These are phyloP conservation scores for Petroica traversi DNA, from an alignment of 2,113 vertebrate genomes.

Conservation along the genomic window DNA sequence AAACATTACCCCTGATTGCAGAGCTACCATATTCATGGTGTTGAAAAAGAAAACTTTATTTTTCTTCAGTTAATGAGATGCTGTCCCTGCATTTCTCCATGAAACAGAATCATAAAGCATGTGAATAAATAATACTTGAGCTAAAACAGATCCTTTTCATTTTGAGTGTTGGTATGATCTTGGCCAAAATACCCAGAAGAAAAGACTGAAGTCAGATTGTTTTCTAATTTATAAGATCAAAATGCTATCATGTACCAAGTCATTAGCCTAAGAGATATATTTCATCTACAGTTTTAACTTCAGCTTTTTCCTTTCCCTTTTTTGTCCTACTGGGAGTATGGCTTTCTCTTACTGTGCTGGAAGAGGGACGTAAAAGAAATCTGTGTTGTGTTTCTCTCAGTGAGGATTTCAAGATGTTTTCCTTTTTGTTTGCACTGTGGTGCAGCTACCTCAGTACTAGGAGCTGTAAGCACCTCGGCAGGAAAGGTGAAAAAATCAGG, in stretches of 20 bases:
- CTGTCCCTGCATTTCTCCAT: not conserved
- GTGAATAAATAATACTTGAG: conserved; percentile 1
- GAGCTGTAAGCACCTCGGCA: not conserved
- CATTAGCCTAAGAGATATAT: not conserved
- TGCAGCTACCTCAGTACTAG: not conserved
- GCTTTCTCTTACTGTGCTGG: not conserved
- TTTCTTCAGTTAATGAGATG: conserved; percentile 16
- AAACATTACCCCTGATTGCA: not conserved
- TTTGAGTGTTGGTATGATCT: not conserved
- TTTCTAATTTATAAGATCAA: conserved; percentile 34
- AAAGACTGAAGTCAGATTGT: conserved; percentile 21
- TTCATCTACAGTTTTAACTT: not conserved
- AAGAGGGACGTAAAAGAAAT: not conserved
- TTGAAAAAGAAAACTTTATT: conserved; percentile 6
- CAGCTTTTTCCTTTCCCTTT: not conserved
- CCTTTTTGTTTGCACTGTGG: not conserved
- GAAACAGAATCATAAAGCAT: conserved; percentile 35
- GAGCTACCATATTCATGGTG: not conserved
- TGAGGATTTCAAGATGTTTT: not conserved
- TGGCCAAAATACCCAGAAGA: conserved; percentile 16
- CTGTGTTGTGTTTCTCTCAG: not conserved
- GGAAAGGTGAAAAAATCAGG: not conserved
- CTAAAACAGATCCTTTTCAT: not conserved
- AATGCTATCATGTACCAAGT: not conserved
- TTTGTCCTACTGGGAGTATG: not conserved